Evolutionary conservation across 2,888 invertebrate species (phyloP).

Genomic region (Microctonus aethiopoides): DNA sequence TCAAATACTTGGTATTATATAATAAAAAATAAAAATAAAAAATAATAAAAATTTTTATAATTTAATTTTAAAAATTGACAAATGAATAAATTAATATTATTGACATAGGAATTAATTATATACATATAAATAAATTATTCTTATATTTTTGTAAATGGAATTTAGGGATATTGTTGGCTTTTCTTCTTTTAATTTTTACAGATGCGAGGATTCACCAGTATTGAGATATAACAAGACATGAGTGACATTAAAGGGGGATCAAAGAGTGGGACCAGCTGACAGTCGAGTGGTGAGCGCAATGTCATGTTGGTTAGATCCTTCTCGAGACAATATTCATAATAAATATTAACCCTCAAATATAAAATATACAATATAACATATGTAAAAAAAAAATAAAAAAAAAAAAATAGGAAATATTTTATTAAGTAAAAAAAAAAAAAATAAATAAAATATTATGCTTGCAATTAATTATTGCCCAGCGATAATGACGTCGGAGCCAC

Average conservation of each 20-base stretch:
- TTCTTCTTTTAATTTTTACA: slow-evolving; percentile 33
- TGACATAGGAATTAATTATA: no score
- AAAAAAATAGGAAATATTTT: no score
- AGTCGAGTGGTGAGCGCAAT: slow-evolving; percentile 44
- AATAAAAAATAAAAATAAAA: no score
- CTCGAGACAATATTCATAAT: slow-evolving; percentile 20
- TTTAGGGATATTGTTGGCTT: not conserved
- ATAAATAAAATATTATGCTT: slow-evolving; percentile 22
- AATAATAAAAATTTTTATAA: no score
- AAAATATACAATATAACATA: no score
- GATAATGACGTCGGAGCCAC: slow-evolving; percentile 61
- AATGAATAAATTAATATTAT: not conserved
- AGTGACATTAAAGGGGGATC: slow-evolving; percentile 38
- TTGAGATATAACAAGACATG: slow-evolving; percentile 44
- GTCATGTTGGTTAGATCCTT: slow-evolving; percentile 19
- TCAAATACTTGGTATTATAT: no score
- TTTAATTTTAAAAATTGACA: no score
- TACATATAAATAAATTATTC: no score
- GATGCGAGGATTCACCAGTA: slow-evolving; percentile 38
- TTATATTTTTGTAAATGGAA: no score
- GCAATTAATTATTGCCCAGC: slow-evolving; percentile 43
- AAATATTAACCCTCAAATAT: not conserved
- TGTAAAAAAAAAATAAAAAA: no score
- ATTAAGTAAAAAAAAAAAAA: not conserved
- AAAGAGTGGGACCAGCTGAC: slow-evolving; percentile 44